Conservation (phyloP, 2,113 vertebrate species). For the Myotis lucifugus region DNA sequence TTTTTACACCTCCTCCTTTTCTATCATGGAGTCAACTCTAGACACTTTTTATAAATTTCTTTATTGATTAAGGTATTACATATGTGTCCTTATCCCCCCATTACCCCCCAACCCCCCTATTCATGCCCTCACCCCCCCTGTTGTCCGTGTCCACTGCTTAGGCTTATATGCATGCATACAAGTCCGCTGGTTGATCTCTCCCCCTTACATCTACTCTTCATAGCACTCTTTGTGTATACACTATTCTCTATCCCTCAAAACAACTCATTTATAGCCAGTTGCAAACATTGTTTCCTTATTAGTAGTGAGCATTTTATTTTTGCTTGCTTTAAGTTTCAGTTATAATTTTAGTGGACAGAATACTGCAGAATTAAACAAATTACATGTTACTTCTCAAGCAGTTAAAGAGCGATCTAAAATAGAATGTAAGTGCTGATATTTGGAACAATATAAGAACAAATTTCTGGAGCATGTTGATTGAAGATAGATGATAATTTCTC, state of each 20-base stretch:
- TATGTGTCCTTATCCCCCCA: no score
- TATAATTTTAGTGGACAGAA: background rate
- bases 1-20: background rate
- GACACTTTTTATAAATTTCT: no score
- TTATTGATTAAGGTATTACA: no score
- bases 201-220: background rate
- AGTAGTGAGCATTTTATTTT: background rate
- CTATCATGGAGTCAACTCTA: background rate
- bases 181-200: no score
- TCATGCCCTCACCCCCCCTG: no score
- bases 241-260: background rate
- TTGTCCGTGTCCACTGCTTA: no score
- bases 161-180: no score
- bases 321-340: background rate
- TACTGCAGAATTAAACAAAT: background rate
- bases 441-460: background rate
- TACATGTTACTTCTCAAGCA: background rate
- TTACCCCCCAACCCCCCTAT: no score
- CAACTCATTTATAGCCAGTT: background rate
- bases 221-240: background rate
- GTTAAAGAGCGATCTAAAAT: background rate
- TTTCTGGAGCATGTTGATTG: background rate
- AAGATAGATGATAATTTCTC: background rate
- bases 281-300: background rate
- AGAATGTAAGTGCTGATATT: background rate